phyloP scores from a whole-genome alignment of 2,113 vertebrate genomes.

The Callithrix jacchus region DNA sequence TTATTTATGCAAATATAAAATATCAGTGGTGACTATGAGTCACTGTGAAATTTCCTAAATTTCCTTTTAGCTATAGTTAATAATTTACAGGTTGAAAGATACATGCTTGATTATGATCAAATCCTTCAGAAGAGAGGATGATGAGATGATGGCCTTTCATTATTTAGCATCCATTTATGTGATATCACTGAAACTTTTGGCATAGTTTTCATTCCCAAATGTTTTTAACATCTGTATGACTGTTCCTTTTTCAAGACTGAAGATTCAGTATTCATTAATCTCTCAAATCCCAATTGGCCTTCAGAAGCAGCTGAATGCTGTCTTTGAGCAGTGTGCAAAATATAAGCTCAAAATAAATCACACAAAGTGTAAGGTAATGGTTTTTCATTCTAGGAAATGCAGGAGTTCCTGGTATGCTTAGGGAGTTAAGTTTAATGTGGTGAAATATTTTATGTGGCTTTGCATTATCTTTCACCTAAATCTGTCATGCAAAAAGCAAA shows the following conservation, averaged over 20 bases:
- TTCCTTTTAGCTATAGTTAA: constrained; percentile 62
- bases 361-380: constrained; percentile 62
- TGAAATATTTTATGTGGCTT: constrained; percentile 68
- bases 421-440: constrained; percentile 64
- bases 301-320: constrained; percentile 61
- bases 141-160: constrained; percentile 23
- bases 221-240: constrained; percentile 72
- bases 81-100: constrained; percentile 66
- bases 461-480: constrained; percentile 68
- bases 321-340: constrained; percentile 67
- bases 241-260: constrained; percentile 47
- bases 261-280: constrained; percentile 72
- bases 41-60: constrained; percentile 51
- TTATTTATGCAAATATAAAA: constrained; percentile 65
- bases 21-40: constrained; percentile 34
- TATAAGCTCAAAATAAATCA: constrained; percentile 76
- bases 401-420: constrained; percentile 63
- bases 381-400: constrained; percentile 69
- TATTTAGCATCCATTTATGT: constrained; percentile 61
- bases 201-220: constrained; percentile 60
- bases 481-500: constrained; percentile 54
- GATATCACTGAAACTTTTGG: constrained; percentile 56
- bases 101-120: constrained; percentile 52
- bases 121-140: constrained; percentile 47
- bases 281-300: constrained; percentile 53